A percentile compares a stretch with the other conserved stretches of the same genome.
These are phyloP conservation scores for Seriola aureovittata DNA, from an alignment of 2,113 vertebrate species.

Conservation along the genomic window DNA sequence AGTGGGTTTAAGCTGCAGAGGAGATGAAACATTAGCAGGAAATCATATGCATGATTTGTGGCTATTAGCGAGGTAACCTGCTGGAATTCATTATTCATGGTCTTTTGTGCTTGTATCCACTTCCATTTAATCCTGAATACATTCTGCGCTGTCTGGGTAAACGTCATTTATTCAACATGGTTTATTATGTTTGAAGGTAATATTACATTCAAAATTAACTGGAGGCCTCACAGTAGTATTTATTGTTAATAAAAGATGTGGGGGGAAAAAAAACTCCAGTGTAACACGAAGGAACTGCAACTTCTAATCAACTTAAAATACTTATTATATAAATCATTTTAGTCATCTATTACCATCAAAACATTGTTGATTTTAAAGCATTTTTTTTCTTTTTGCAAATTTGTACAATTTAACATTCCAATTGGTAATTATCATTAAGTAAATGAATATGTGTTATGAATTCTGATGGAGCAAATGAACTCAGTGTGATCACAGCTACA, in stretches of 20 bases:
- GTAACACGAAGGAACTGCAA: not conserved
- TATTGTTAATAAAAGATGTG: not conserved
- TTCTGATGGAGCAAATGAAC: not conserved
- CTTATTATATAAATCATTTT: not conserved
- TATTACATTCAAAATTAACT: conserved; percentile 1
- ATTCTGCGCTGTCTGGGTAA: not conserved
- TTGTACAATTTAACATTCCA: conserved; percentile 24
- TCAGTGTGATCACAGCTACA: not conserved
- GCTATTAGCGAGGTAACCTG: conserved; percentile 7
- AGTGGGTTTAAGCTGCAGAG: conserved; percentile 16
- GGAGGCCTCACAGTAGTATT: no score
- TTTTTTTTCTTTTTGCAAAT: not conserved
- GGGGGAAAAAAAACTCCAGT: not conserved
- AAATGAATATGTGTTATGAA: not conserved
- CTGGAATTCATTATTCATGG: conserved; percentile 28
- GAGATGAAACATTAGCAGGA: conserved; percentile 1
- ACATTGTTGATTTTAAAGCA: not conserved
- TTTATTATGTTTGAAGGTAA: not conserved
- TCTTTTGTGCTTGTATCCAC: not conserved
- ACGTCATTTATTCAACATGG: conserved; percentile 11
- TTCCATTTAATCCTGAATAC: conserved; percentile 24
- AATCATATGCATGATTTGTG: conserved; percentile 21
- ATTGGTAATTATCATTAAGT: conserved; percentile 1
- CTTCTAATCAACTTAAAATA: not conserved
- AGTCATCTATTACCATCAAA: not conserved